A percentile compares a stretch with the other conserved stretches of the same genome.
phyloP scores from a whole-genome alignment of 2,888 invertebrate species.

The Metopia argyrocephala region DNA sequence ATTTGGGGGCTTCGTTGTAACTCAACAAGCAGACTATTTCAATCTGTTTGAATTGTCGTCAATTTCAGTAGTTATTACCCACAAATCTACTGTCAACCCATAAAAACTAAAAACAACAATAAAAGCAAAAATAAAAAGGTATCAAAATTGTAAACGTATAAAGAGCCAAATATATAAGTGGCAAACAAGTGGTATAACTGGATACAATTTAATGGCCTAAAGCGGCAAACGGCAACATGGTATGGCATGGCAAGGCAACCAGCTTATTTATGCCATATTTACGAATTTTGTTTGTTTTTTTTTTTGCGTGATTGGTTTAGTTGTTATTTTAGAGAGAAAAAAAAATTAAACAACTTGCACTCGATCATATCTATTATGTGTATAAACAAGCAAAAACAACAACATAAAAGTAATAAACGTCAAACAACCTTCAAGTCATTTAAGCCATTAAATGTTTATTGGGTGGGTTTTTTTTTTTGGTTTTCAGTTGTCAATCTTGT shows the following conservation, averaged over 20 bases:
- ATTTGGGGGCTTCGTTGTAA: neutral
- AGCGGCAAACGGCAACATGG: slow-evolving; percentile 32
- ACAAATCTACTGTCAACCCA: slow-evolving; percentile 29
- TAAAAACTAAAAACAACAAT: slow-evolving; percentile 2
- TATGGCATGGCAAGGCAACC: slow-evolving; percentile 46
- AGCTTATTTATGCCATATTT: slow-evolving; percentile 29
- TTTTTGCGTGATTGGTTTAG: slow-evolving; percentile 6
- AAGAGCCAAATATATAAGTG: slow-evolving; percentile 30
- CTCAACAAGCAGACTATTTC: neutral
- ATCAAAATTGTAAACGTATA: slow-evolving; percentile 8
- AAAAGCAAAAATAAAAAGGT: neutral
- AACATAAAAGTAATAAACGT: slow-evolving; percentile 11
- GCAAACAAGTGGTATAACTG: slow-evolving; percentile 56
- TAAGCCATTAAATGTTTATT: slow-evolving; percentile 44
- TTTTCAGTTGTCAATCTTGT: neutral
- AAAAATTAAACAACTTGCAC: slow-evolving; percentile 37
- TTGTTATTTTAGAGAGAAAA: slow-evolving; percentile 19
- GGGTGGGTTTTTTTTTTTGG: slow-evolving; percentile 40
- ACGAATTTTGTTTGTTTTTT: slow-evolving; percentile 16
- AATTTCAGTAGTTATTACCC: slow-evolving; percentile 38
- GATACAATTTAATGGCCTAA: slow-evolving; percentile 60
- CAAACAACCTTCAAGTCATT: slow-evolving; percentile 44
- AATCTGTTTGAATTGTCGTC: slow-evolving; percentile 15
- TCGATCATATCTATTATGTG: slow-evolving; percentile 40
- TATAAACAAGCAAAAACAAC: no score